These are phyloP conservation scores for Prosopocoilus inquinatus DNA, from an alignment of 2,888 invertebrate species.

Conservation along the genomic window DNA sequence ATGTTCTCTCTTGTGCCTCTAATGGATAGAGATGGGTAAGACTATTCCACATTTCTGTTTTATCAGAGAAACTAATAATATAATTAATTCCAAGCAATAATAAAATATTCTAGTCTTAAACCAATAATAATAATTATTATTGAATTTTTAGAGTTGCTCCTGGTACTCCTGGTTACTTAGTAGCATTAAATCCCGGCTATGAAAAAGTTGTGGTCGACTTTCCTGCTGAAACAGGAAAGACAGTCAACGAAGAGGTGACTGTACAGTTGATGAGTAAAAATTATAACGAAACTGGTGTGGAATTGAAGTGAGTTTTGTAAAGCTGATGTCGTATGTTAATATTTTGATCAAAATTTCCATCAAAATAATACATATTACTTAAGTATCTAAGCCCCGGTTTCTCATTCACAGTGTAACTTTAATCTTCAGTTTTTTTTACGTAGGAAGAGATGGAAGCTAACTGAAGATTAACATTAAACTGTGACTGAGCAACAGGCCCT, in stretches of 20 bases:
- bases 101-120: too few relatives aligned
- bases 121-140: not conserved
- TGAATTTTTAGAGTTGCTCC: conserved; percentile 60
- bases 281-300: conserved; percentile 50
- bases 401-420: too few relatives aligned
- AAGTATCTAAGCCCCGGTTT: too few relatives aligned
- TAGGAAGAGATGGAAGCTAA: too few relatives aligned
- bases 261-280: conserved; percentile 57
- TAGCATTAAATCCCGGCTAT: conserved; percentile 65
- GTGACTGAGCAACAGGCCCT: too few relatives aligned
- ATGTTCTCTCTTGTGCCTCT: not conserved
- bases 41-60: not conserved
- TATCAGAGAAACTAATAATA: not conserved
- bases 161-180: conserved; percentile 74
- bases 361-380: too few relatives aligned
- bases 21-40: conserved; percentile 8
- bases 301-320: conserved; percentile 48
- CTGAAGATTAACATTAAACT: too few relatives aligned
- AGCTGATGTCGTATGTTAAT: too few relatives aligned
- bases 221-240: conserved; percentile 45
- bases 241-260: conserved; percentile 61
- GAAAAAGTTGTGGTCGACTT: conserved; percentile 57
- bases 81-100: not conserved
- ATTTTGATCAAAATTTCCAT: too few relatives aligned
- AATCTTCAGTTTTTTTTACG: too few relatives aligned